Evolutionary conservation across 2,797 vertebrate species (phyloP).

Genomic region (Morelia viridis): DNA sequence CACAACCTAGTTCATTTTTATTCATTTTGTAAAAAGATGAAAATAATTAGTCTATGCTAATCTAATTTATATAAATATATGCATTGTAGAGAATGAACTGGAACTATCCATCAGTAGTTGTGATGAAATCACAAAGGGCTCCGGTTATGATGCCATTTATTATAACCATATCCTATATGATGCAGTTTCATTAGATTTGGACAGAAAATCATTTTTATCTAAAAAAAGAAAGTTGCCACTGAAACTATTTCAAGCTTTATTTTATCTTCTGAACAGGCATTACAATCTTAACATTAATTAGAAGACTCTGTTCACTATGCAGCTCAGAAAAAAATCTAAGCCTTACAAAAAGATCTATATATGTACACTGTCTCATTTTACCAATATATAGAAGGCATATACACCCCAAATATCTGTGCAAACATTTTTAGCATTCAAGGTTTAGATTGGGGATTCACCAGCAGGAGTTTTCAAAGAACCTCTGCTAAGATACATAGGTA

Average conservation of each 20-base stretch:
- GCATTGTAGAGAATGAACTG: background rate
- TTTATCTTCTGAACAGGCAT: background rate
- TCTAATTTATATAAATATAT: background rate
- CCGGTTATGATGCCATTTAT: background rate
- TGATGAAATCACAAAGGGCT: background rate
- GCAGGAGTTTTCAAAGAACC: background rate
- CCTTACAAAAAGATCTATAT: background rate
- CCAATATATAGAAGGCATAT: background rate
- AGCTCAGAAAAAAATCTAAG: background rate
- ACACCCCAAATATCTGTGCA: background rate
- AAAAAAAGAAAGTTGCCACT: background rate
- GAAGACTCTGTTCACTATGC: background rate
- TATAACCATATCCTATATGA: background rate
- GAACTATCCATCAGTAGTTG: background rate
- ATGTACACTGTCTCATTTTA: background rate
- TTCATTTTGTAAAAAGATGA: background rate
- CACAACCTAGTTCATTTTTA: background rate
- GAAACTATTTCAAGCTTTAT: background rate
- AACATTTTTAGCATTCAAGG: background rate
- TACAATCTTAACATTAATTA: background rate
- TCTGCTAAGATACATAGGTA: background rate
- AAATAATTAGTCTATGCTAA: background rate
- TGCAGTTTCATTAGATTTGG: background rate
- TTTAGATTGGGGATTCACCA: background rate
- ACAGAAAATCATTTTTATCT: background rate